Evolutionary conservation across 2,113 vertebrate genomes (phyloP).

Genomic region (Thalassarche chlororhynchos): DNA sequence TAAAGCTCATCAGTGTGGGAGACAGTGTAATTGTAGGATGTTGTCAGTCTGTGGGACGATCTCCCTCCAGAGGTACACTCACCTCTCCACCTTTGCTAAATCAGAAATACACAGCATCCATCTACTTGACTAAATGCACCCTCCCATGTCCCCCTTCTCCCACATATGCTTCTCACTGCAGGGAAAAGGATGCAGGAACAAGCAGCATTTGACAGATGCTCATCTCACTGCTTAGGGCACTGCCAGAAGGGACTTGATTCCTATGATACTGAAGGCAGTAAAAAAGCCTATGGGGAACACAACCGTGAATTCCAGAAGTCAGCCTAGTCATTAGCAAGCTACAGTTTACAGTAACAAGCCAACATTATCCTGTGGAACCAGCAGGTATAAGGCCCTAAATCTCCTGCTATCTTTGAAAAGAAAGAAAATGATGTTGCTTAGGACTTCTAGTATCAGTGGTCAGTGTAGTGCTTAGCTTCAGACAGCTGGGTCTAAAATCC

Average conservation of each 20-base stretch:
- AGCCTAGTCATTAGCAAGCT: background rate
- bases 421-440: background rate
- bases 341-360: background rate
- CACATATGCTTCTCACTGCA: background rate
- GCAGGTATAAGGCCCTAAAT: background rate
- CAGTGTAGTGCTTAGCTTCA: background rate
- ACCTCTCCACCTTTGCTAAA: slow-evolving; percentile 4
- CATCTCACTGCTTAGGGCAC: background rate
- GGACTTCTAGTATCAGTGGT: background rate
- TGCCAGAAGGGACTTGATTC: background rate
- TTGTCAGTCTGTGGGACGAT: background rate
- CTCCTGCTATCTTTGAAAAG: background rate
- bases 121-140: background rate
- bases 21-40: background rate
- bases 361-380: background rate
- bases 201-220: slow-evolving; percentile 20
- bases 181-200: background rate
- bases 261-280: slow-evolving; percentile 27
- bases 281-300: background rate
- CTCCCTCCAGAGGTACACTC: background rate
- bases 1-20: background rate
- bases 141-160: background rate
- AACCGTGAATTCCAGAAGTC: background rate
- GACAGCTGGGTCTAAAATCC: background rate
- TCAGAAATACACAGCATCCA: background rate